Conservation (phyloP, 92 coral and sea anemone genomes). For the Parazoanthus atlanticus region DNA sequence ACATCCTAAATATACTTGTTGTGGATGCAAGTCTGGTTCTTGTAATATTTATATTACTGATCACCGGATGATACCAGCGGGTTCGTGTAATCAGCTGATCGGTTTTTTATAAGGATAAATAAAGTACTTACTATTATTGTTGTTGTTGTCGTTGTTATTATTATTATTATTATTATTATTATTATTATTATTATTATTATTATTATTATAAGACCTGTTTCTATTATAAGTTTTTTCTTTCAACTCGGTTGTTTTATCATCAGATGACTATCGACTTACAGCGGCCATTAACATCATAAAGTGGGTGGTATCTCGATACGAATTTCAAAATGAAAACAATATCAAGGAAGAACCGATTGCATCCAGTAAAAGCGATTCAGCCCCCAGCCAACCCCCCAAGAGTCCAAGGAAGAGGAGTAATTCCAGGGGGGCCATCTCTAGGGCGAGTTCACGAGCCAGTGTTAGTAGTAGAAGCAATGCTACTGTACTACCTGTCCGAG, state of each 20-base stretch:
- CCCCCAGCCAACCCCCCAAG: slow-evolving; percentile 32
- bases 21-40: too few species aligned
- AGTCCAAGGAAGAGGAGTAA: slow-evolving; percentile 5
- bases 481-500: slow-evolving; percentile 77
- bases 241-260: background rate
- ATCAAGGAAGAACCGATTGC: background rate
- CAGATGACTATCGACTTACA: slow-evolving; percentile 91
- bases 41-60: too few species aligned
- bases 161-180: too few species aligned
- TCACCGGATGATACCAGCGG: too few species aligned
- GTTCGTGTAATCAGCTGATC: too few species aligned
- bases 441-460: slow-evolving; percentile 40
- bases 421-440: slow-evolving; percentile 22
- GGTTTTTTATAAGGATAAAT: too few species aligned
- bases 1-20: too few species aligned
- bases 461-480: slow-evolving; percentile 21
- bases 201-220: background rate
- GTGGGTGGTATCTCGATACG: slow-evolving; percentile 70
- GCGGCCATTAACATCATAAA: slow-evolving; percentile 85
- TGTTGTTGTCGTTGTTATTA: too few species aligned
- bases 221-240: too few species aligned
- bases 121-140: too few species aligned
- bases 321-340: slow-evolving; percentile 42
- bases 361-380: background rate
- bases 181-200: too few species aligned